Evolutionary conservation across 2,113 vertebrate genomes (phyloP).

Genomic region (Crotalus horridus): DNA sequence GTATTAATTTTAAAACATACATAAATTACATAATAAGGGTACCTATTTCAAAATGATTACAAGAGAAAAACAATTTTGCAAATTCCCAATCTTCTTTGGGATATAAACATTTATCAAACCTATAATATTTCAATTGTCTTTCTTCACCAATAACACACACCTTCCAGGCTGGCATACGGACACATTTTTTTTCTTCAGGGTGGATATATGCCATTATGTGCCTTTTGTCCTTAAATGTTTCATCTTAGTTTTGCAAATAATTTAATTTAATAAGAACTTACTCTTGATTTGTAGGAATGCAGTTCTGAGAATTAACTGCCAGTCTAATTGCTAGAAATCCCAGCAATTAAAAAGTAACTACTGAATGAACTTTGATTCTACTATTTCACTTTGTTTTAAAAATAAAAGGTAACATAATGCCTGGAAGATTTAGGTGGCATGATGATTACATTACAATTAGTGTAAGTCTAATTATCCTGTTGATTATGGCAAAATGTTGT

Average conservation of each 20-base stretch:
- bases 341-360: conserved; percentile 44
- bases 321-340: conserved; percentile 54
- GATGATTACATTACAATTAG: conserved; percentile 57
- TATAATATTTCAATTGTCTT: too few relatives aligned
- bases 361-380: conserved; percentile 52
- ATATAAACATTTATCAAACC: not conserved
- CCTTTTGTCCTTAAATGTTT: conserved; percentile 34
- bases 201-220: not conserved
- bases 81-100: not conserved
- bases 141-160: not conserved
- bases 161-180: not conserved
- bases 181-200: not conserved
- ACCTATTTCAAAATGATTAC: not conserved
- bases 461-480: conserved; percentile 56
- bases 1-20: not conserved
- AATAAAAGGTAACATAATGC: conserved; percentile 58
- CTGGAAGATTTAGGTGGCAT: conserved; percentile 49
- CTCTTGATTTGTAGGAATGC: conserved; percentile 27
- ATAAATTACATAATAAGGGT: not conserved
- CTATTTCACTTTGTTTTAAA: conserved; percentile 60
- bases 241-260: conserved; percentile 26
- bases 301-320: conserved; percentile 41
- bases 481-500: conserved; percentile 44
- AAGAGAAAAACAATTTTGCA: not conserved
- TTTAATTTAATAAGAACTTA: not conserved